Evolutionary conservation across 2,888 invertebrate genomes (phyloP), one percentile per base, ranked within the genome.

Genomic region (Tetragonisca angustula): DNA sequence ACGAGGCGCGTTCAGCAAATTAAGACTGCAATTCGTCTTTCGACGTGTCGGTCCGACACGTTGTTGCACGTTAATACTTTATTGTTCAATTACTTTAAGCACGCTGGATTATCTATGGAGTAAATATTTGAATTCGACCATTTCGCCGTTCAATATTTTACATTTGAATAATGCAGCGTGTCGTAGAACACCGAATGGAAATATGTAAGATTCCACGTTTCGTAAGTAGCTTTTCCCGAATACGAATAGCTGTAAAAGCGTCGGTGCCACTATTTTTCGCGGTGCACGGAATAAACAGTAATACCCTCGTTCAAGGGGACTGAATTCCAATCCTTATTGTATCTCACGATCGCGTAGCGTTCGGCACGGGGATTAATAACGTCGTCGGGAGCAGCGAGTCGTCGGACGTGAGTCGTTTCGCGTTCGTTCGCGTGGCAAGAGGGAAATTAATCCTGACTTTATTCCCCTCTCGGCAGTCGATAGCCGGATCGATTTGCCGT

Each of bases 401-500:
- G 27, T 62, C 52, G 27, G 17, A n/a, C 19, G 59, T 15, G 68
- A 67, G 24, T 67, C 43, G 50, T 19, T 56, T 36, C 59, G 43
- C 13, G 27, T 61, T 32, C 32, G 73, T 32, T 17, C 19, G 11
- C 19, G 5, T 11, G 24, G 50, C 24, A 54, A n/a, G 54, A 24
- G 68, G 71, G 50, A 49, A 77, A 72, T 77, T 81, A 81, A 81
- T 81, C 73, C 56, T 17, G 68, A 78, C 77, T 61, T 62, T 69
- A 24, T 68, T 52, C 72, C n/a, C 21, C 59, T 50, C n/a, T 27
- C 19, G n/a, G 13, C 59, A 54, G 52, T 79, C 61, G 79, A 79
- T 67, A n/a, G 17, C 17, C 59, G 56, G 56, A 61, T 76, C 59
- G n/a, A 71, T 54, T 21, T 36, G 17, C n/a, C 27, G 36, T 61